Percentiles rank a stretch among this genome's conserved stretches.
These are phyloP conservation scores for Mythimna pallens DNA, from an alignment of 2,888 invertebrate species.

Conservation along the genomic window DNA sequence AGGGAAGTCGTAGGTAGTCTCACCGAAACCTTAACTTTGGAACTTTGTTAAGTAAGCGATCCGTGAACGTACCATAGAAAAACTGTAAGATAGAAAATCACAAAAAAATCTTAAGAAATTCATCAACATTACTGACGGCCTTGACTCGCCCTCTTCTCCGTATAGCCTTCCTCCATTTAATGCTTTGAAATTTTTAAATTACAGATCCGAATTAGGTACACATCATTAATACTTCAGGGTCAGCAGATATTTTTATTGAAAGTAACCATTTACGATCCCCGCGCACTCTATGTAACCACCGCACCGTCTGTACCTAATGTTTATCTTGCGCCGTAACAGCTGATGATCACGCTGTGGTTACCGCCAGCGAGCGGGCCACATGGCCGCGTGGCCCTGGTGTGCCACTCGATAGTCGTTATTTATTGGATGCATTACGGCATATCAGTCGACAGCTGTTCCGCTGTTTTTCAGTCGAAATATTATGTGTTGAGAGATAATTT, in stretches of 20 bases:
- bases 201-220: neutral
- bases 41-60: no score
- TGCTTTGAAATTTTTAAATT: no score
- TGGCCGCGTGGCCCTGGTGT: neutral
- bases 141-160: no score
- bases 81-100: no score
- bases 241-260: slow-evolving; percentile 11
- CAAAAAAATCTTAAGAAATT: no score
- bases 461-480: slow-evolving; percentile 15
- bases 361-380: neutral
- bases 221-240: slow-evolving; percentile 10
- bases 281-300: neutral
- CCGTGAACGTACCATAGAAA: no score
- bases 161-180: no score
- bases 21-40: no score
- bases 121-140: no score
- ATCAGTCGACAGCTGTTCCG: slow-evolving; percentile 21
- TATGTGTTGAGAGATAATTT: slow-evolving; percentile 1
- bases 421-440: slow-evolving; percentile 31
- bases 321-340: slow-evolving; percentile 10
- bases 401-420: slow-evolving; percentile 31
- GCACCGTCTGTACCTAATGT: slow-evolving; percentile 12
- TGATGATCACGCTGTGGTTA: slow-evolving; percentile 31
- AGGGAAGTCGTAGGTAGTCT: no score
- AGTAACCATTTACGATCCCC: slow-evolving; percentile 14